Evolutionary conservation across 2,888 invertebrate species (phyloP), one percentile per base, ranked within the genome.

Genomic region (Leptinotarsa haldemani): DNA sequence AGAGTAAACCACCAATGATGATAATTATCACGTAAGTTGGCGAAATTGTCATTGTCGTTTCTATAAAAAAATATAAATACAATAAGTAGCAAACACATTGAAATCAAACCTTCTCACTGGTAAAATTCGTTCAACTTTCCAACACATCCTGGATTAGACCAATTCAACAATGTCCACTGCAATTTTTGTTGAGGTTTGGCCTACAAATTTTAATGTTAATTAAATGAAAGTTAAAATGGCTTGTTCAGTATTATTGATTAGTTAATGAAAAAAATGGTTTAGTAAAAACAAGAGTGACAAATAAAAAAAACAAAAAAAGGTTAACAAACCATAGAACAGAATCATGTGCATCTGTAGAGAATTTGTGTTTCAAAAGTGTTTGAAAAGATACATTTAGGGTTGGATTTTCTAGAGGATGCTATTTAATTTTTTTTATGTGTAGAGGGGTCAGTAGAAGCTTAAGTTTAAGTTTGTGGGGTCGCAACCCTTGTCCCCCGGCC

Each of bases 151-250:
- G 83, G 83, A 77, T 83, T 83, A 1, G 82, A 78, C 86, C 86
- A 87, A 75, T 85, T 85, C 56, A 86, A 70, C 81, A 86, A 84
- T 3, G 80, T 80, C 85, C 86, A 86, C 72, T 84, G 83, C 40
- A 86, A 66, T 77, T 85, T 86, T 74, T 82, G 83, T 80, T 85
- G 81, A 18, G 84, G 84, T 40, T 84, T 30, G 67, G 74, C 79
- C 85, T 85, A 69, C 70, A 82, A 81, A 70, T 61, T 22, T 25
- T 9, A 53, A 56, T 22, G 13, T 2, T 13, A 2, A n/a, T 1
- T 50, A 50, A 16, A 16, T 7, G n/a, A n/a, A 16, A 50, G 2
- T 16, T 50, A 5, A n/a, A 50, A 16, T 16, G 7, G 13, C 4
- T 50, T 40, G 3, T 40, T 40, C 40, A 40, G 9, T 40, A 3